A percentile compares a stretch with the other conserved stretches of the same genome.
phyloP scores from a whole-genome alignment of 53 echinoderm and acorn worm genomes.

The Apostichopus leukothele region DNA sequence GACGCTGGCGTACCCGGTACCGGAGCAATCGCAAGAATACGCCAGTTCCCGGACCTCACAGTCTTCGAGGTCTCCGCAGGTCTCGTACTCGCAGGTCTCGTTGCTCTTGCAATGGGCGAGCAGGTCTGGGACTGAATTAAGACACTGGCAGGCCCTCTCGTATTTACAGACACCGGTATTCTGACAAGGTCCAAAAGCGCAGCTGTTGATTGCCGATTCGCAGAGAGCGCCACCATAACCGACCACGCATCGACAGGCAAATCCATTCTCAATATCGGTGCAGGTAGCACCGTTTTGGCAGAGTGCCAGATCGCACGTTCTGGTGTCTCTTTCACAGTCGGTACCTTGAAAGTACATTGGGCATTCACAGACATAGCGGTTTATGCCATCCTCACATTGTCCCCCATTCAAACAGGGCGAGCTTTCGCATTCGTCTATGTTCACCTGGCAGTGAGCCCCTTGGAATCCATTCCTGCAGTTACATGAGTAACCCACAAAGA shows the following conservation, averaged over 20 bases:
- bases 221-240: slow-evolving; percentile 81
- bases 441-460: slow-evolving; percentile 70
- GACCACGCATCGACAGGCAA: slow-evolving; percentile 65
- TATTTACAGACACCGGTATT: slow-evolving; percentile 77
- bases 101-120: slow-evolving; percentile 58
- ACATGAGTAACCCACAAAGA: slow-evolving; percentile 86
- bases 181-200: slow-evolving; percentile 68
- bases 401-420: slow-evolving; percentile 71
- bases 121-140: slow-evolving; percentile 51
- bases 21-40: slow-evolving; percentile 71
- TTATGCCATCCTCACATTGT: slow-evolving; percentile 62
- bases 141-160: slow-evolving; percentile 74
- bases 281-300: slow-evolving; percentile 81
- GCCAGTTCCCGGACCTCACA: slow-evolving; percentile 52
- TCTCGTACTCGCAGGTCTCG: slow-evolving; percentile 66
- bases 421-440: slow-evolving; percentile 84
- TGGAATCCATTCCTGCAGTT: slow-evolving; percentile 71
- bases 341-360: slow-evolving; percentile 59
- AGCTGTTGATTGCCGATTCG: slow-evolving; percentile 67
- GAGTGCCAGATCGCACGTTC: slow-evolving; percentile 69
- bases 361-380: slow-evolving; percentile 74
- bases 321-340: slow-evolving; percentile 76
- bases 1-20: slow-evolving; percentile 63
- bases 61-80: slow-evolving; percentile 51
- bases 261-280: slow-evolving; percentile 63